Evolutionary conservation across 2,797 vertebrate species (phyloP).

Genomic region (Hydrolagus colliei): DNA sequence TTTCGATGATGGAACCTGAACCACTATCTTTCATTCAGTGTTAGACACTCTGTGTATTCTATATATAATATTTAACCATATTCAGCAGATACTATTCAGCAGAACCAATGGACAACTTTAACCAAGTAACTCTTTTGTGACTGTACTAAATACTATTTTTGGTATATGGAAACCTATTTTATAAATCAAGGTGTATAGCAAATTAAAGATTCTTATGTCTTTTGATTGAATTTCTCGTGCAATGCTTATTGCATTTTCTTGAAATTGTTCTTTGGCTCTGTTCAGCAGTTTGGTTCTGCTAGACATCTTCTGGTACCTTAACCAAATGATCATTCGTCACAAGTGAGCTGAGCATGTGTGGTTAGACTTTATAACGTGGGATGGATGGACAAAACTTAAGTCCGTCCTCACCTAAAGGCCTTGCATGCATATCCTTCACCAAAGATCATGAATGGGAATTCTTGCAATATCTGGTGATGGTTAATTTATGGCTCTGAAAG

Average conservation of each 20-base stretch:
- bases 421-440: too few relatives aligned
- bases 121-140: neutral
- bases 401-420: too few relatives aligned
- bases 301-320: too few relatives aligned
- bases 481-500: too few relatives aligned
- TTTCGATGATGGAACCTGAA: neutral
- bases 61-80: neutral
- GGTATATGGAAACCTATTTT: neutral
- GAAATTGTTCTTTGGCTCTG: neutral
- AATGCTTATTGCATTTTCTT: neutral
- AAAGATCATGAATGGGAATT: too few relatives aligned
- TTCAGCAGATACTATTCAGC: neutral
- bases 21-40: neutral
- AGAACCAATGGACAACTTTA: neutral
- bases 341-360: too few relatives aligned
- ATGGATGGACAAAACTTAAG: too few relatives aligned
- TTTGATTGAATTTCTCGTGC: neutral
- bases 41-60: neutral
- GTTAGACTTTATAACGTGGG: too few relatives aligned
- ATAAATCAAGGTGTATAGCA: neutral
- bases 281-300: too few relatives aligned
- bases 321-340: too few relatives aligned
- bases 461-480: too few relatives aligned
- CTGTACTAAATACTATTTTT: neutral
- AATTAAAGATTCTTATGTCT: conserved; percentile 11